Percentiles rank a stretch among this genome's conserved stretches.
Conservation (phyloP, 2,113 vertebrate genomes). For the Barbus barbus region DNA sequence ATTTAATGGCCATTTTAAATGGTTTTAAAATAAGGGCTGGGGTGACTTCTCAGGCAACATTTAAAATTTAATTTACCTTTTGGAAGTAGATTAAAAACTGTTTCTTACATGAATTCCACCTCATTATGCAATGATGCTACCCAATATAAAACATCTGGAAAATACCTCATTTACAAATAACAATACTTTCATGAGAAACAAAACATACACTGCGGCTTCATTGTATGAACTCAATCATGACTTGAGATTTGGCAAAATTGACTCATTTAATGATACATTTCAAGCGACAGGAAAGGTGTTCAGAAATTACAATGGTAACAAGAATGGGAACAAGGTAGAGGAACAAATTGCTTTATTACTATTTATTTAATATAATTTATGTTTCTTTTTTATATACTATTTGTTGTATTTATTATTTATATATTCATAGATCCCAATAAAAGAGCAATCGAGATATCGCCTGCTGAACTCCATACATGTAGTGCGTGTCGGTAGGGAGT, state of each 20-base stretch:
- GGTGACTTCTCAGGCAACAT: conserved; percentile 10
- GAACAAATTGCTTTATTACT: neutral
- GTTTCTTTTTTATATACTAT: neutral
- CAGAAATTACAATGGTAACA: neutral
- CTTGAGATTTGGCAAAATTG: neutral
- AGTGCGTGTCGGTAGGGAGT: conserved; percentile 55
- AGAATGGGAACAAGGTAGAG: neutral
- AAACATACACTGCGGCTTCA: neutral
- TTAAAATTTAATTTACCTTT: neutral
- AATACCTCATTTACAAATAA: neutral
- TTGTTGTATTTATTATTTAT: no score
- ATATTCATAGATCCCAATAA: neutral
- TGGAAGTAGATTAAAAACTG: conserved; percentile 1
- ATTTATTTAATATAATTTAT: neutral
- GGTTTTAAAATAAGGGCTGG: neutral
- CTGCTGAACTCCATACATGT: conserved; percentile 37
- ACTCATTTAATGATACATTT: neutral
- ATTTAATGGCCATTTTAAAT: conserved; percentile 14
- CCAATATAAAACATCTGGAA: conserved; percentile 20
- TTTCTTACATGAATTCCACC: neutral
- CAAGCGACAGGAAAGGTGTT: neutral
- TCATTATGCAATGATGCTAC: conserved; percentile 4
- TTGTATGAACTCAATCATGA: neutral
- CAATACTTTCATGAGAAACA: neutral
- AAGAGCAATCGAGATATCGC: neutral